phyloP scores from a whole-genome alignment of 2,888 invertebrate species.

The Drosophila diplacantha region DNA sequence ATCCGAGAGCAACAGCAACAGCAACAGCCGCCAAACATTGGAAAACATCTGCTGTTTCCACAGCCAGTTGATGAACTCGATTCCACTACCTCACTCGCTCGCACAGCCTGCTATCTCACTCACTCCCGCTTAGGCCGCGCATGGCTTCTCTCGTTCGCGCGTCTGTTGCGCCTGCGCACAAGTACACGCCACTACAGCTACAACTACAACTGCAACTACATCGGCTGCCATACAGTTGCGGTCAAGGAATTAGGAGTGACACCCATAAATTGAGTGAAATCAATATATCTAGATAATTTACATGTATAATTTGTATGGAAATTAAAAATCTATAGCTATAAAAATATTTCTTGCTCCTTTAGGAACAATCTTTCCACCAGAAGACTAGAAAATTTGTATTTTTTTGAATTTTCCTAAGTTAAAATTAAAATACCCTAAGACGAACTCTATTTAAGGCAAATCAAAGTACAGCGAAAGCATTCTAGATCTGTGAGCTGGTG shows the following conservation, averaged over 20 bases:
- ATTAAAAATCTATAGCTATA: not conserved
- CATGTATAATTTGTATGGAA: not conserved
- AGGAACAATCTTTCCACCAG: too few relatives aligned
- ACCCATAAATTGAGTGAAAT: not conserved
- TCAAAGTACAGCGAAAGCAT: not conserved
- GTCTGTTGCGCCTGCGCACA: conserved; percentile 64
- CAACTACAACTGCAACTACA: conserved; percentile 10
- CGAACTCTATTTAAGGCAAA: not conserved
- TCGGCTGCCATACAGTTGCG: conserved; percentile 10
- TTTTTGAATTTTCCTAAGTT: too few relatives aligned
- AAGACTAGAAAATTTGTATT: too few relatives aligned
- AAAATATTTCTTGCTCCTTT: too few relatives aligned
- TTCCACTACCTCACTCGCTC: conserved; percentile 32
- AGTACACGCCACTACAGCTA: conserved; percentile 21
- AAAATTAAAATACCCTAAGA: not conserved
- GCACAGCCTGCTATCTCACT: conserved; percentile 22
- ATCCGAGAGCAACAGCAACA: conserved; percentile 37
- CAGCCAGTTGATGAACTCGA: conserved; percentile 67
- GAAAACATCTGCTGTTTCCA: conserved; percentile 73
- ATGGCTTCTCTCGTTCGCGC: conserved; percentile 39
- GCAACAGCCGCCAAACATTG: conserved; percentile 65
- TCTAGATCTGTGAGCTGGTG: not conserved
- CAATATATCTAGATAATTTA: not conserved
- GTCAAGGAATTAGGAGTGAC: conserved; percentile 1
- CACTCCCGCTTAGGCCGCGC: conserved; percentile 11